Conservation (phyloP, 2,888 invertebrate genomes). For the Drosophila birchii region DNA sequence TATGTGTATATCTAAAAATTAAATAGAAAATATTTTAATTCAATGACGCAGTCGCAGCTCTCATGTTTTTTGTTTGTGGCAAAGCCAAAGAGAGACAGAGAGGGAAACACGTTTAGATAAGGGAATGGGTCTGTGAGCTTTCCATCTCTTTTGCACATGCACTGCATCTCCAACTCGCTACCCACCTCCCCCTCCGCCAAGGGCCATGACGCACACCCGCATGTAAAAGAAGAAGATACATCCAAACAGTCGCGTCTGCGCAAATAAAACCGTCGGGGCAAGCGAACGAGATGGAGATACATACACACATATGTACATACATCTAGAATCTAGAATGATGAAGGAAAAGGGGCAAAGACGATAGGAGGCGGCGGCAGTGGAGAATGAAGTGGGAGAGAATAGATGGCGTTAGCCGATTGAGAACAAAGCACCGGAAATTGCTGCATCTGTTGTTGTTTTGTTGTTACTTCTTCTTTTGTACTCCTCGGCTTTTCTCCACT, state of each 20-base stretch:
- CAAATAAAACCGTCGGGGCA: conserved; percentile 17
- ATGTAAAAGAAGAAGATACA: conserved; percentile 14
- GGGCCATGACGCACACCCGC: conserved; percentile 31
- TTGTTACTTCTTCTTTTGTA: conserved; percentile 20
- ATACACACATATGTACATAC: not conserved
- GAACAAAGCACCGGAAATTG: conserved; percentile 76
- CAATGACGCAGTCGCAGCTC: conserved; percentile 16
- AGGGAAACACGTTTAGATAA: not conserved
- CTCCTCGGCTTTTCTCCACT: conserved; percentile 11
- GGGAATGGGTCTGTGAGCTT: not conserved
- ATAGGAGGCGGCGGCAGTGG: conserved; percentile 2
- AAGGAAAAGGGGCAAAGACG: not conserved
- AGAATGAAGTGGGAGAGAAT: conserved; percentile 30
- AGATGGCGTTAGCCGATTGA: conserved; percentile 76
- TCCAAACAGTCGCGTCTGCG: conserved; percentile 34
- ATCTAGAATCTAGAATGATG: not conserved
- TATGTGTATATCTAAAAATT: too few relatives aligned
- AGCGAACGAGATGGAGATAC: conserved; percentile 2
- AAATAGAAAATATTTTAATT: not conserved
- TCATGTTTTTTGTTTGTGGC: not conserved
- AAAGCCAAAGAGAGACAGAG: not conserved
- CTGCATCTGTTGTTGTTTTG: conserved; percentile 72
- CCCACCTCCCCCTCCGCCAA: not conserved
- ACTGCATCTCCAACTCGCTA: conserved; percentile 5
- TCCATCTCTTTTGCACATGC: not conserved